Evolutionary conservation across 2,113 vertebrate genomes (phyloP), one percentile per base, ranked within the genome.

Genomic region (Brienomyrus longianalis): DNA sequence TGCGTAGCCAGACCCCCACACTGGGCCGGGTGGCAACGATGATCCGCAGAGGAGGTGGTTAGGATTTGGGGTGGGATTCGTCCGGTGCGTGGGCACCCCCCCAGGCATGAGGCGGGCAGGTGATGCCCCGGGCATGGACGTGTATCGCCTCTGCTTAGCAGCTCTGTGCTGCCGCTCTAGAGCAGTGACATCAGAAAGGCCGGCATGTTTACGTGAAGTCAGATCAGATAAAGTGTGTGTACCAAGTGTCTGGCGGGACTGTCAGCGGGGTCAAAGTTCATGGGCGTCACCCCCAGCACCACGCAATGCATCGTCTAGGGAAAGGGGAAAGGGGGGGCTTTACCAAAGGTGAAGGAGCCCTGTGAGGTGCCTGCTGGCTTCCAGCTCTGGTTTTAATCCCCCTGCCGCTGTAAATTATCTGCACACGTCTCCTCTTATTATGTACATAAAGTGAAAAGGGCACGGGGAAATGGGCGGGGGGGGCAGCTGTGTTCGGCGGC

Each of bases 381-480:
- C 90, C 90, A 90, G 91, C 92, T 92, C 92, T 93, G 92, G 92
- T 92, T 94, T 93, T 94, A 94, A 94, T 94, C 93, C 93, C 89
- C 92, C 88, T 54, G 83, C 91, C 90, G 89, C 92, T 92, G 92
- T 94, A 93, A 94, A 94, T 94, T 93, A 94, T 90, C 84, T 74
- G 90, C 86, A 88, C 91, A 91, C 87, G 90, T 92, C 92, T 93
- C 90, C 90, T 91, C 92, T 92, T 93, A 93, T 92, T 92, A 91
- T 91, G 91, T 90, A 90, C 91, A 92, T 93, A 94, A 93, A 92
- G 91, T 90, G 91, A 93, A 93, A 92, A 92, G 93, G 93, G 92
- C 91, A 93, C 91, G 90, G 86, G 43, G 59, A 91, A 89, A 92
- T 92, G 88, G 92, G 91, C 90, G 91, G 91, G 91, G 91, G 50